These are phyloP conservation scores for Acleris laterana DNA, from an alignment of 2,888 invertebrate species.

Conservation along the genomic window DNA sequence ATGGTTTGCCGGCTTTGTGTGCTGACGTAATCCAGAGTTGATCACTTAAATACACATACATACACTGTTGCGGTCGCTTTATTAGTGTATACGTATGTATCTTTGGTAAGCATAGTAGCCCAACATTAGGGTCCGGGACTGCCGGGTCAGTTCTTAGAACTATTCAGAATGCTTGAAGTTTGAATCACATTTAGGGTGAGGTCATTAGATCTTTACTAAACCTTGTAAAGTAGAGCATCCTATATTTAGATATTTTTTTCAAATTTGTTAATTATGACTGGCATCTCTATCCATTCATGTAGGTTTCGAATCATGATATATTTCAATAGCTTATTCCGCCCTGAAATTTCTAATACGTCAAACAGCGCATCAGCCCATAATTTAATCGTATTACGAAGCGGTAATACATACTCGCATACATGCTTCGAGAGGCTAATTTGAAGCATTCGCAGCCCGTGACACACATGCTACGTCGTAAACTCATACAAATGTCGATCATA, in stretches of 20 bases:
- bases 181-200: constrained; percentile 1
- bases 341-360: constrained; percentile 11
- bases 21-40: constrained; percentile 19
- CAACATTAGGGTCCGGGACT: constrained; percentile 13
- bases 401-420: constrained; percentile 29
- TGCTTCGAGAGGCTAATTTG: constrained; percentile 34
- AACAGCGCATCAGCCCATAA: constrained; percentile 19
- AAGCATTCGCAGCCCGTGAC: no score
- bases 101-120: not conserved
- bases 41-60: constrained; percentile 12
- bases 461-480: no score
- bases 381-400: constrained; percentile 33
- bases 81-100: constrained; percentile 2
- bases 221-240: not conserved
- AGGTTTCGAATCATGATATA: no score
- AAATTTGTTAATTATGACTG: no score
- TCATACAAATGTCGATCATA: no score
- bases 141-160: constrained; percentile 10
- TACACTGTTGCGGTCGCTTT: constrained; percentile 23
- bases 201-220: not conserved
- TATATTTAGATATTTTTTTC: no score
- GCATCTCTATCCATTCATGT: no score
- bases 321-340: not conserved
- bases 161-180: constrained; percentile 21
- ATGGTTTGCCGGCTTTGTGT: constrained; percentile 24